These are phyloP conservation scores for Varroa destructor DNA, from an alignment of 1,140 invertebrate species.

Conservation along the genomic window DNA sequence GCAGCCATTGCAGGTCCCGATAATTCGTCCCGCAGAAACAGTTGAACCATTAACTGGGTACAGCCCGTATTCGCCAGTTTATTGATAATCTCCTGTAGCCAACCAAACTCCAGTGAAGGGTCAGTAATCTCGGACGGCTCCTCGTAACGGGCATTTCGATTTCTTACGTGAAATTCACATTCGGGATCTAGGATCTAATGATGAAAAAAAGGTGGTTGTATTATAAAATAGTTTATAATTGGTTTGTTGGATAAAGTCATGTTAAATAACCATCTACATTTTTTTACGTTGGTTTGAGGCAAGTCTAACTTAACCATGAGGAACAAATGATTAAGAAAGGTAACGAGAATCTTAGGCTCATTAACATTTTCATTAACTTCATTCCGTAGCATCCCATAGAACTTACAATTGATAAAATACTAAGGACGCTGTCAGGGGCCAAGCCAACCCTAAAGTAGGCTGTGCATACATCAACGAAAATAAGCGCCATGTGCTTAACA, in stretches of 20 bases:
- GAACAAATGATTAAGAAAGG: too few relatives aligned
- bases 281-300: too few relatives aligned
- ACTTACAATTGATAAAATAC: conserved; percentile 38
- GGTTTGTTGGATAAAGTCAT: too few relatives aligned
- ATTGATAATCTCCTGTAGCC: conserved; percentile 20
- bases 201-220: too few relatives aligned
- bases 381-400: conserved; percentile 37
- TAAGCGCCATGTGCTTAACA: conserved; percentile 44
- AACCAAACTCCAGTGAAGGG: conserved; percentile 12
- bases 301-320: too few relatives aligned
- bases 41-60: neutral
- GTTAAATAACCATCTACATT: too few relatives aligned
- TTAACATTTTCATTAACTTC: neutral
- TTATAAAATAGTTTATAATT: too few relatives aligned
- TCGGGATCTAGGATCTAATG: neutral
- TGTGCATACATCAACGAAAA: conserved; percentile 45
- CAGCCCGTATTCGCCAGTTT: neutral
- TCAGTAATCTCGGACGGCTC: conserved; percentile 5
- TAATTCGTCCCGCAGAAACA: conserved; percentile 28
- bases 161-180: conserved; percentile 24
- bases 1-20: conserved; percentile 39
- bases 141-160: conserved; percentile 21
- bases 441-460: conserved; percentile 40
- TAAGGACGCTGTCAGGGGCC: conserved; percentile 38
- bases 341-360: too few relatives aligned